Base-by-base conservation (phyloP, 2,888 invertebrate genomes). In the Prosopocoilus inquinatus region DNA sequence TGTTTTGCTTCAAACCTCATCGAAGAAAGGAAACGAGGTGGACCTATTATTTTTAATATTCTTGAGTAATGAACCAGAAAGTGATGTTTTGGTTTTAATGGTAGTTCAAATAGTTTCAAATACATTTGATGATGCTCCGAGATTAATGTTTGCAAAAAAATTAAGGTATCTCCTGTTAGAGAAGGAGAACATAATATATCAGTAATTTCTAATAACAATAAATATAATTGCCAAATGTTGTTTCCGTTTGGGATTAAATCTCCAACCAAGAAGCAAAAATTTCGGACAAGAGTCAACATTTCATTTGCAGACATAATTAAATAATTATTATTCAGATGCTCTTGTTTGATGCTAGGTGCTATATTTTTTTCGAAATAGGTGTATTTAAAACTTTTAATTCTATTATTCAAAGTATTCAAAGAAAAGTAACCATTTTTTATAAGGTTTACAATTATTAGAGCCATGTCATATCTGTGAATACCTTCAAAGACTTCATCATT, bases 401-500 rank as follows among this genome's bases (percentile, higher is more conserved):
- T 61, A 9, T 52, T 28, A 58, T 68, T 67, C 41, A 68, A 53
- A 8, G 20, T 28, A 12, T 62, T 53, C 13, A 61, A 46, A 13
- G 50, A 48, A 50, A 64, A 61, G 43, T 54, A 33, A 8, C 47
- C 47, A 12, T 49, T n/a, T 11, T 48, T 28, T 20, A 69, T 58
- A 9, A 64, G 62, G 39, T 57, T 41, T 36, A 59, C 34, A 16
- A 70, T 66, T 12, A 71, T 65, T 38, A 58, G 47, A 3, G 64
- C 61, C 66, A 70, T 67, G 34, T 63, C 69, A 60, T 70, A 68
- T 45, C 68, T 50, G 47, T 59, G 59, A 20, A 69, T 53, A 13
- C 69, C 67, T 50, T 68, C 64, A 57, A 55, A 64, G 16, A 69
- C 45, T 53, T 73, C 70, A 47, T 73, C 68, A 71, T 68, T n/a